Evolutionary conservation across 92 coral and sea anemone species (phyloP).

Genomic region (Zoanthus solanderi): DNA sequence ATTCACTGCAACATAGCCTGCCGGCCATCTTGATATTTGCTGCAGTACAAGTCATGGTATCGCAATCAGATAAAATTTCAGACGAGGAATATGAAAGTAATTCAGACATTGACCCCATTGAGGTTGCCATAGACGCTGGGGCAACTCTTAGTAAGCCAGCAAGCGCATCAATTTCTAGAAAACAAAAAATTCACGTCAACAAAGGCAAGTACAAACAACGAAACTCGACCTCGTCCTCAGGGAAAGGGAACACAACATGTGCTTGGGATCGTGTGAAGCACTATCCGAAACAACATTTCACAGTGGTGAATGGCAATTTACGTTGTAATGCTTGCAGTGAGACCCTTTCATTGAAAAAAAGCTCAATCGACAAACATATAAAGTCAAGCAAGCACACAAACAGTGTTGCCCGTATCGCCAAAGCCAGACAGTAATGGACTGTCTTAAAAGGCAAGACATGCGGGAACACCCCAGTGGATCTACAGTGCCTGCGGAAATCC

Average conservation of each 20-base stretch:
- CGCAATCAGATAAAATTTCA: background rate
- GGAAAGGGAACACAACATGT: background rate
- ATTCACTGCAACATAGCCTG: background rate
- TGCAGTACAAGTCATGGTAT: constrained; percentile 3
- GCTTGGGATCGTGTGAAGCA: background rate
- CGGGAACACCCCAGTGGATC: constrained; percentile 44
- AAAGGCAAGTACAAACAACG: background rate
- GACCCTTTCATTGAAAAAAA: background rate
- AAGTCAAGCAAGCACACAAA: constrained; percentile 43
- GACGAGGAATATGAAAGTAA: background rate
- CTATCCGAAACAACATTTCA: background rate
- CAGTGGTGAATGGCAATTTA: background rate
- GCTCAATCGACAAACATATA: background rate
- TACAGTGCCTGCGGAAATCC: constrained; percentile 35
- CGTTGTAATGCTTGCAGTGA: background rate
- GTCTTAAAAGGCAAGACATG: constrained; percentile 31
- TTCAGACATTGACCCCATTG: too few species aligned
- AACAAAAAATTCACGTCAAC: too few species aligned
- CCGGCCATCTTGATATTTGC: constrained; percentile 19
- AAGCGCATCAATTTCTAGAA: background rate
- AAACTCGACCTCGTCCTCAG: background rate
- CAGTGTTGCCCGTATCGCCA: constrained; percentile 59
- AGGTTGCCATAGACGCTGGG: background rate
- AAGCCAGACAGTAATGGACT: constrained; percentile 37
- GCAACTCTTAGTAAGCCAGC: constrained; percentile 3